Evolutionary conservation across 2,113 vertebrate genomes (phyloP).

Genomic region (Asarcornis scutulata): DNA sequence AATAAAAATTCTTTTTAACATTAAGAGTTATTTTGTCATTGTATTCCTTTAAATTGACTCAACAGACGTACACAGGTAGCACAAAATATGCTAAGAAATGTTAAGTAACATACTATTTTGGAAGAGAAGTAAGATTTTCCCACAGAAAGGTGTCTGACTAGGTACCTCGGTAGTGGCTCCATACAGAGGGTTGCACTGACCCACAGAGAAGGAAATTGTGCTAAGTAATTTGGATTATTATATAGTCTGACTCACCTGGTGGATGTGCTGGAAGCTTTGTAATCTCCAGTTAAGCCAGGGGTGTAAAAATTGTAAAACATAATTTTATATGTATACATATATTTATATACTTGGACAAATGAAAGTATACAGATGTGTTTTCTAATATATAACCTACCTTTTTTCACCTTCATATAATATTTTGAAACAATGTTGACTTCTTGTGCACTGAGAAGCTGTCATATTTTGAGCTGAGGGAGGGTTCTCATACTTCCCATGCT

Average conservation of each 20-base stretch:
- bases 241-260: not conserved
- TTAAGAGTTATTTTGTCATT: not conserved
- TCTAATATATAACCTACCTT: not conserved
- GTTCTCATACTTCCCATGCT: not conserved
- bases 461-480: rapidly evolving
- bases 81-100: not conserved
- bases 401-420: not conserved
- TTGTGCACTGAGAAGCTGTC: not conserved
- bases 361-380: not conserved
- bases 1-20: not conserved
- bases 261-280: not conserved
- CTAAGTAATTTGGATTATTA: not conserved
- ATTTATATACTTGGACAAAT: not conserved
- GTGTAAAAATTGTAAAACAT: not conserved
- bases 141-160: not conserved
- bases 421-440: not conserved
- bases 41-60: not conserved
- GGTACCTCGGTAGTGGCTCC: not conserved
- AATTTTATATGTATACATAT: not conserved
- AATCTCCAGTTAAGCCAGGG: not conserved
- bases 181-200: not conserved
- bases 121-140: not conserved
- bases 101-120: not conserved
- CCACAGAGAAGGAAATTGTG: not conserved
- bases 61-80: not conserved